Percentiles rank a stretch among this genome's conserved stretches.
Evolutionary conservation across 2,888 invertebrate species (phyloP).

Genomic region (Choristoneura rosaceana): DNA sequence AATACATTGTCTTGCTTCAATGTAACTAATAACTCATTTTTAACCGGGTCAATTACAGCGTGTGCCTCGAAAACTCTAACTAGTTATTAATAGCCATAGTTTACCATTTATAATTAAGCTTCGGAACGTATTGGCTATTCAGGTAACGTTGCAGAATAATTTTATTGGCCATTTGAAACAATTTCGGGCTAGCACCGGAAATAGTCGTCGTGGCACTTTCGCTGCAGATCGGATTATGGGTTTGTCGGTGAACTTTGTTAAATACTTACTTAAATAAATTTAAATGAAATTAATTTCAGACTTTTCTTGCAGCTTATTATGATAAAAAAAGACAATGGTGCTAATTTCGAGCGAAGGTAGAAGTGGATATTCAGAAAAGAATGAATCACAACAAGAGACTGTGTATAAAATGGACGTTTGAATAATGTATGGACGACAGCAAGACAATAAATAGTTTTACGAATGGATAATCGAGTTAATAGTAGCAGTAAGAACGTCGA

Average conservation of each 20-base stretch:
- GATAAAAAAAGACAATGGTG: not conserved
- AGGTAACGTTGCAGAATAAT: constrained; percentile 4
- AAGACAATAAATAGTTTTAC: not conserved
- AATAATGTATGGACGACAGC: not conserved
- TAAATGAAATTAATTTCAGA: too few relatives aligned
- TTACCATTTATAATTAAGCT: not conserved
- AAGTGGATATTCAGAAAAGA: not conserved
- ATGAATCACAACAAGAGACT: not conserved
- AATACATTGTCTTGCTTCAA: not conserved
- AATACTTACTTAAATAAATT: too few relatives aligned
- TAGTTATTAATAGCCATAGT: not conserved
- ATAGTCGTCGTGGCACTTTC: constrained; percentile 28
- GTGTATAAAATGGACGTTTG: too few relatives aligned
- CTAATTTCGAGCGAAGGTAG: not conserved
- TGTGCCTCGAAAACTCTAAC: constrained; percentile 17
- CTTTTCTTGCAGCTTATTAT: too few relatives aligned
- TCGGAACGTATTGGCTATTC: constrained; percentile 8
- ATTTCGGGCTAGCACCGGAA: constrained; percentile 31
- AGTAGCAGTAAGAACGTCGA: not conserved
- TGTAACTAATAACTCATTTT: constrained; percentile 19
- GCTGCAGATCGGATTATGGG: constrained; percentile 27
- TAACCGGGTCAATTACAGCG: constrained; percentile 21
- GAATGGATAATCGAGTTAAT: not conserved
- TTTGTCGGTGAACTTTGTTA: constrained; percentile 17
- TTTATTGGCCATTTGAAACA: constrained; percentile 18